phyloP scores from a whole-genome alignment of 2,113 vertebrate genomes.

The Eurystomus gularis region DNA sequence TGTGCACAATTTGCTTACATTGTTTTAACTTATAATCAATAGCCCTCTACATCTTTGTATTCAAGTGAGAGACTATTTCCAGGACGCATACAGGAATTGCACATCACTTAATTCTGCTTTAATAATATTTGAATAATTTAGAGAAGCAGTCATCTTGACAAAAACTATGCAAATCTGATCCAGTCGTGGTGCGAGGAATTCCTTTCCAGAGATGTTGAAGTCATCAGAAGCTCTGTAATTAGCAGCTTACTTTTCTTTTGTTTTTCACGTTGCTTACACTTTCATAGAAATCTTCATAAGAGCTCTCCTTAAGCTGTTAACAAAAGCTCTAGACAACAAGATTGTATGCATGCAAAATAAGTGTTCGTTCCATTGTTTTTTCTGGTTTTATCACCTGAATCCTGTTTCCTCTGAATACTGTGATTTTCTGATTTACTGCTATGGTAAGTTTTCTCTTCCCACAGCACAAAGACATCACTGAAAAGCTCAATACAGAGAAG shows the following conservation, averaged over 20 bases:
- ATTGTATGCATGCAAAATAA: neutral
- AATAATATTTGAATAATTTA: neutral
- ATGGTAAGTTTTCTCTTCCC: neutral
- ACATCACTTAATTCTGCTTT: neutral
- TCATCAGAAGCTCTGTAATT: neutral
- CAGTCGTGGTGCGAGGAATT: neutral
- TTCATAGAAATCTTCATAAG: neutral
- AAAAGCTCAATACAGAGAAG: neutral
- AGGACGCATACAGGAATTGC: neutral
- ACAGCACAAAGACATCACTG: neutral
- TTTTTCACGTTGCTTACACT: neutral
- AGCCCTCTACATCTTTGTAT: neutral
- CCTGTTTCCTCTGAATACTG: neutral
- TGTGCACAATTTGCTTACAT: neutral
- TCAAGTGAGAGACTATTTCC: neutral
- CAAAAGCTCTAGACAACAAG: neutral
- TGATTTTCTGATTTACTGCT: neutral
- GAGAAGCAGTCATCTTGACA: neutral
- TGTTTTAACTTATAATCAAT: neutral
- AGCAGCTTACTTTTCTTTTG: neutral
- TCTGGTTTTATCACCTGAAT: neutral
- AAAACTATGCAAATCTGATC: neutral
- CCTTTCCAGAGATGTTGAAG: neutral
- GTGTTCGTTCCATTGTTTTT: neutral
- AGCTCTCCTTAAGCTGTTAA: neutral